Evolutionary conservation across 2,888 invertebrate species (phyloP).

Genomic region (Malachius bipustulatus): DNA sequence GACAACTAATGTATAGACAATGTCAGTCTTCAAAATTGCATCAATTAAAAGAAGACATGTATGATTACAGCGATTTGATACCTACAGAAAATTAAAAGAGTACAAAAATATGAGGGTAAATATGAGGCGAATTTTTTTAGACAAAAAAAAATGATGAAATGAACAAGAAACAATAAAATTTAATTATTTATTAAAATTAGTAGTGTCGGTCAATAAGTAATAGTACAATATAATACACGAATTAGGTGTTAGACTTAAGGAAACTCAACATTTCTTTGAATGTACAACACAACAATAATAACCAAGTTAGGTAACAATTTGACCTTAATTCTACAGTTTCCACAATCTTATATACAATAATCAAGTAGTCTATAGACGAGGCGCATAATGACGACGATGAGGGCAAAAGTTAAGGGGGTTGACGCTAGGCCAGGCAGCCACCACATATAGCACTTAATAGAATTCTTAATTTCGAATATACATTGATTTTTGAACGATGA

Average conservation of each 20-base stretch:
- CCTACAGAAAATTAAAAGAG: too few relatives aligned
- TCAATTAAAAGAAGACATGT: too few relatives aligned
- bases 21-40: too few relatives aligned
- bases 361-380: conserved; percentile 24
- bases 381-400: conserved; percentile 18
- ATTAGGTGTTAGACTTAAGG: conserved; percentile 29
- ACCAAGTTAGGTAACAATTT: conserved; percentile 23
- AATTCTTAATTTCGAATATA: too few relatives aligned
- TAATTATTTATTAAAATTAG: conserved; percentile 35
- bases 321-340: conserved; percentile 25
- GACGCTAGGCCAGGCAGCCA: not conserved
- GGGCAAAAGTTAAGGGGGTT: not conserved
- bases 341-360: conserved; percentile 34
- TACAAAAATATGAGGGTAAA: conserved; percentile 6
- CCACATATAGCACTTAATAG: conserved; percentile 1
- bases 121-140: too few relatives aligned
- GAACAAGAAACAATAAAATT: conserved; percentile 18
- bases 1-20: too few relatives aligned
- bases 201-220: conserved; percentile 29
- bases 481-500: too few relatives aligned
- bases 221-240: conserved; percentile 29
- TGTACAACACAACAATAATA: conserved; percentile 19
- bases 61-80: too few relatives aligned
- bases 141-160: too few relatives aligned
- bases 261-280: conserved; percentile 23